Evolutionary conservation across 2,888 invertebrate genomes (phyloP), one percentile per base, ranked within the genome.

Genomic region (Steromphala cineraria): DNA sequence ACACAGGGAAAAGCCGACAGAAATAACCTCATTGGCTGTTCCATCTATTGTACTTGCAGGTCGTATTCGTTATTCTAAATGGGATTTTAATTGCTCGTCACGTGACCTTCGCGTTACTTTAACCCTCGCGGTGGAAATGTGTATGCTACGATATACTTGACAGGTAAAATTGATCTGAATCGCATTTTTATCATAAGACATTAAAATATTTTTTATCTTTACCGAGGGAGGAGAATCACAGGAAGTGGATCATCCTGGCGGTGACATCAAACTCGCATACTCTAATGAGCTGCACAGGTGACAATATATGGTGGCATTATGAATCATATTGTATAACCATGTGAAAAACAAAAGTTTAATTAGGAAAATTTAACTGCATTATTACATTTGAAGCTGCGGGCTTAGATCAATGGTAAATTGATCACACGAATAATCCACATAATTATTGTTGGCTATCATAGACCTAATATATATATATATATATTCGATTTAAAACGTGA

Each of bases 211-310:
- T 62, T 46, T 46, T 10, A 46, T 46, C 28, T 28, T 24, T 62
- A 17, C n/a, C 36, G 77, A 62, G 77, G 77, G 62, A 62, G 77
- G 24, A 15, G 13, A 21, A 40, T 7, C 36, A 77, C 56, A 53
- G 77, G 77, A 77, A 40, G 77, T 77, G 55, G 56, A 62, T 55
- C 55, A n/a, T 77, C 62, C 21, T 17, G 56, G 36, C 56, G 77
- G 62, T 77, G 77, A 77, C 77, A 77, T 77, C 77, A 77, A 62
- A 77, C 77, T 77, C 62, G 56, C 77, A 77, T 77, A 62, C 62
- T 28, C 24, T 62, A 62, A 62, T 62, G 62, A 62, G 62, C 62
- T 62, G 62, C 62, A 62, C 62, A 62, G 62, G 62, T 62, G 62
- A 62, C 62, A 62, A 10, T 28, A 62, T 62, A 24, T 10, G 13